phyloP scores from a whole-genome alignment of 2,113 vertebrate species.

The Cygnus buccinator region DNA sequence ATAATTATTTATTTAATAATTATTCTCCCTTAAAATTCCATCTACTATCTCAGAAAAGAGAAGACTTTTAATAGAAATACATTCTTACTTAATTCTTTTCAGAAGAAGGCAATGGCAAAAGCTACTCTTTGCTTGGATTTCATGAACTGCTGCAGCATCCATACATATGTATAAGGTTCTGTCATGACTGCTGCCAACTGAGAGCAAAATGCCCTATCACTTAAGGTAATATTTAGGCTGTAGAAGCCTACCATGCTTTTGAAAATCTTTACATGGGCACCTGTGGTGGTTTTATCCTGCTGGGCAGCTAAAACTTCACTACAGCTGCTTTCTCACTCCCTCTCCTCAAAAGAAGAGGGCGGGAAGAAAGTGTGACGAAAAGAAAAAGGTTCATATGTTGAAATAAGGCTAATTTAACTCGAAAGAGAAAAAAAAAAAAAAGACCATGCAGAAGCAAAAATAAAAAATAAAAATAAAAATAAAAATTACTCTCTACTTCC shows the following conservation, averaged over 20 bases:
- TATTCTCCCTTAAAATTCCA: not conserved
- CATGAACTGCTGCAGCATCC: not conserved
- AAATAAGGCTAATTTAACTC: too few relatives aligned
- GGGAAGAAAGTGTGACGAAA: too few relatives aligned
- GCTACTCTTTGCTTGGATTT: not conserved
- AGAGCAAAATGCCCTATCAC: not conserved
- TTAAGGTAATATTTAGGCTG: not conserved
- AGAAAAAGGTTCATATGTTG: too few relatives aligned
- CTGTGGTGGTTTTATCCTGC: too few relatives aligned
- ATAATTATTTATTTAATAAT: not conserved
- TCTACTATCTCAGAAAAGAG: not conserved
- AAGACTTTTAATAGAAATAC: not conserved
- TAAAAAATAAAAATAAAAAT: too few relatives aligned
- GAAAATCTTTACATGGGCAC: not conserved
- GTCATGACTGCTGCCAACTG: not conserved
- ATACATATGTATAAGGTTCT: accelerated
- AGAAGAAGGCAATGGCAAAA: not conserved
- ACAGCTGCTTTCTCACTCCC: too few relatives aligned
- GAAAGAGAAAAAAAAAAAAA: too few relatives aligned
- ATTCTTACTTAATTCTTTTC: not conserved
- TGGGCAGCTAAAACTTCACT: too few relatives aligned
- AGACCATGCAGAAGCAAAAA: too few relatives aligned
- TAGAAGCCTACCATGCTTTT: not conserved
- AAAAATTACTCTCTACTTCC: too few relatives aligned
- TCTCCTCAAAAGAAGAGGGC: too few relatives aligned